Conservation (phyloP, 2,113 vertebrate species). For the Psittacula cyanocephala region DNA sequence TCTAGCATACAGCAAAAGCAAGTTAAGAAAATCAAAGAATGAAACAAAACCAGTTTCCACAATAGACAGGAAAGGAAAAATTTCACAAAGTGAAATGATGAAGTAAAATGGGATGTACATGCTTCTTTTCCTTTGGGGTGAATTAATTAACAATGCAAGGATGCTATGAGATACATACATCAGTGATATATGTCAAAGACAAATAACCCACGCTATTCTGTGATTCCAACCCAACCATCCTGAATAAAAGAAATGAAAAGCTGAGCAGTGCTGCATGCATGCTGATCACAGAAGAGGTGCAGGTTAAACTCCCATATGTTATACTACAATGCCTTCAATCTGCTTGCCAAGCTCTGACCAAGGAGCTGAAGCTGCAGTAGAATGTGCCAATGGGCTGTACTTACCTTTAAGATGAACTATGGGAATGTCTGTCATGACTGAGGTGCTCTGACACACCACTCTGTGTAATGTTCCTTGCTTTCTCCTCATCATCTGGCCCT, state of each 20-base stretch:
- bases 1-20: not conserved
- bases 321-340: not conserved
- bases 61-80: not conserved
- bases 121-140: not conserved
- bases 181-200: not conserved
- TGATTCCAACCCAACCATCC: not conserved
- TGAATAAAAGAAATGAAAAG: not conserved
- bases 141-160: not conserved
- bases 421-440: not conserved
- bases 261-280: not conserved
- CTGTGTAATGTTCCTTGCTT: not conserved
- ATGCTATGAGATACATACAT: not conserved
- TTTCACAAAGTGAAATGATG: not conserved
- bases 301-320: not conserved
- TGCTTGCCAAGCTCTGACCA: not conserved
- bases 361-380: not conserved
- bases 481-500: not conserved
- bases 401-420: not conserved
- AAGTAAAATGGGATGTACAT: not conserved
- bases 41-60: not conserved
- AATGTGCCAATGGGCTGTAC: not conserved
- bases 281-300: not conserved
- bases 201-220: not conserved
- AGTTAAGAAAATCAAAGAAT: not conserved
- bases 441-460: not conserved